Base-by-base conservation (phyloP, 2,797 vertebrate species). In the Poeciliopsis presidionis region DNA sequence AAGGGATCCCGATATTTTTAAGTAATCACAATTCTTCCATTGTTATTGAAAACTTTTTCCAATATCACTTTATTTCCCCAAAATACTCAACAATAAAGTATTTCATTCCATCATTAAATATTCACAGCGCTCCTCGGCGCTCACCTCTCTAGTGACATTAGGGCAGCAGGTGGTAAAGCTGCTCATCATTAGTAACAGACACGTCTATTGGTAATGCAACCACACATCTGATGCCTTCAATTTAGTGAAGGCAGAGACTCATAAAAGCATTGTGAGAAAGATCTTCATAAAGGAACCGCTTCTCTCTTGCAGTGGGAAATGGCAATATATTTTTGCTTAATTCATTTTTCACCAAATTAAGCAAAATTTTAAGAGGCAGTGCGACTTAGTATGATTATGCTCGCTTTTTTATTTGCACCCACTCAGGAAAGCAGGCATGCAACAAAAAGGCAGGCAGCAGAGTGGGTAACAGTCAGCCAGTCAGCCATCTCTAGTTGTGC, bases 161-260 rank as follows among this genome's bases (percentile, higher is more conserved):
- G 70, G 80, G 81, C 91, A 86, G 91, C 93, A 91, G 93, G 93
- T 88, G 91, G 91, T 84, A 91, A 87, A 90, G 89, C 90, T 87
- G 87, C 71, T 87, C 82, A 80, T 88, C 85, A 86, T 93, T 92
- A 91, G 93, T 93, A 92, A 90, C 91, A 87, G 87, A 89, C 80
- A 80, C 65, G 49, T 84, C 74, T 84, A 61, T 7, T 72, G 83
- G 85, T 81, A 89, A 85, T 61, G 43, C 55, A 51, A 88, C 76
- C 76, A 65, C 51, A 45, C 1, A 20, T 11, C 43, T 41, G 61
- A 67, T 16, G 55, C 57, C 78, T 87, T 63, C 67, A 77, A 76
- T 76, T 75, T 45, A 49, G 41, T 36, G 30, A 73, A 5, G 20
- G 25, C 25, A 3, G 2, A 9, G 2, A 28, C 28, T 75, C 74